Conservation (phyloP, 2,113 vertebrate genomes). For the Leucoraja erinaceus region DNA sequence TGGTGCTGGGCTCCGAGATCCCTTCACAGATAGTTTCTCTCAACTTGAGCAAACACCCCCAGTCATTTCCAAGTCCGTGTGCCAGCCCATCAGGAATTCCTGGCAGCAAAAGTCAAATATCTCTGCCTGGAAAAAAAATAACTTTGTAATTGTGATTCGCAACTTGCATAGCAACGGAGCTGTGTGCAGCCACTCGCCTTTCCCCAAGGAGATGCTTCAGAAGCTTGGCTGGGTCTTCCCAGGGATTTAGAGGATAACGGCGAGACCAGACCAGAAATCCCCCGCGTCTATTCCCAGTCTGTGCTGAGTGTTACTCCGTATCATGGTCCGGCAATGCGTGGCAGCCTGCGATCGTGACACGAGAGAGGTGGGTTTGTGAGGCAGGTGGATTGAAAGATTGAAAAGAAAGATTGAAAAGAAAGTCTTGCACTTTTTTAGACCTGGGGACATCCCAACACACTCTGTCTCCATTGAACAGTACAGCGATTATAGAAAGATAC, state of each 20-base stretch:
- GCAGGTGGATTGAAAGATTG: no score
- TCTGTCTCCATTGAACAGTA: no score
- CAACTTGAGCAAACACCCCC: background rate
- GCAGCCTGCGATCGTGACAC: background rate
- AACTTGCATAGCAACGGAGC: background rate
- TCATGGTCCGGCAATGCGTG: background rate
- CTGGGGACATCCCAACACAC: no score
- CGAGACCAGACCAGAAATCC: background rate
- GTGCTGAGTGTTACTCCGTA: background rate
- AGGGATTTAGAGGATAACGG: background rate
- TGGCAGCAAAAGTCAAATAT: background rate
- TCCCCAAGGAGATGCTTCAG: background rate
- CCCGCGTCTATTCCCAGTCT: background rate
- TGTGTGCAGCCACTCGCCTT: background rate
- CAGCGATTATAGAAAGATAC: no score
- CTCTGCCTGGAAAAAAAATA: background rate
- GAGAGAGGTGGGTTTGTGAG: no score
- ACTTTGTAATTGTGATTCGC: background rate
- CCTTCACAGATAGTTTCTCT: background rate
- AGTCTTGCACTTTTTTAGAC: no score
- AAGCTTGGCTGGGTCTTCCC: background rate
- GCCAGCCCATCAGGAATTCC: background rate
- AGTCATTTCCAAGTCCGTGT: background rate
- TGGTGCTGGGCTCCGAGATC: background rate
- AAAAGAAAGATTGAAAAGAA: no score